A percentile compares a stretch with the other conserved stretches of the same genome.
These are phyloP conservation scores for Struthidea cinerea DNA, from an alignment of 2,113 vertebrate species.

Conservation along the genomic window DNA sequence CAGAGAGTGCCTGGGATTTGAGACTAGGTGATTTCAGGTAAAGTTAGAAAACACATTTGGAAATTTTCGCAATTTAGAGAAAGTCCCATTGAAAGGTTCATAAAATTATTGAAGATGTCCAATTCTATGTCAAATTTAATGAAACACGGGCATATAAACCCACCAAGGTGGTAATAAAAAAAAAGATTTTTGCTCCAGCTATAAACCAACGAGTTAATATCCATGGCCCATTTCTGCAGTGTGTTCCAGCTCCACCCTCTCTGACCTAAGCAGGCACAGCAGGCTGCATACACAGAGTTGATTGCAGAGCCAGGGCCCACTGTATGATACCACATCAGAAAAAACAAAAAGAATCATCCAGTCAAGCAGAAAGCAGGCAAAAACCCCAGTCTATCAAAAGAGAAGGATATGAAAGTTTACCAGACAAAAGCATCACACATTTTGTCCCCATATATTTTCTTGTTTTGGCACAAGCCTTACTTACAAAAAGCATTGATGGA, in stretches of 20 bases:
- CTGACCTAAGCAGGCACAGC: background rate
- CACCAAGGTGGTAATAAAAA: background rate
- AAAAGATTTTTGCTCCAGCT: background rate
- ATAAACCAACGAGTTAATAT: background rate
- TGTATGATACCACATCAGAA: background rate
- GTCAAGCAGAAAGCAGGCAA: background rate
- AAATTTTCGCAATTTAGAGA: background rate
- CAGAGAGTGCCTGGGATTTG: background rate
- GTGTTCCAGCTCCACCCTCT: background rate
- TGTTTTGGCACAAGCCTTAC: background rate
- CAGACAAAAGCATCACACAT: background rate
- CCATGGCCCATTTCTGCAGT: background rate
- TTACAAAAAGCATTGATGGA: background rate
- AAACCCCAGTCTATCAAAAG: background rate
- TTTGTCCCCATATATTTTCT: background rate
- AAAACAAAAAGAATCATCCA: background rate
- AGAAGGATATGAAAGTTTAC: background rate
- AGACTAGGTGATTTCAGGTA: background rate
- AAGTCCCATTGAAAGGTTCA: background rate
- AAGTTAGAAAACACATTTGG: background rate
- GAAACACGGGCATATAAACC: background rate
- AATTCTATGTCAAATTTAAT: background rate
- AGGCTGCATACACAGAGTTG: rapidly evolving
- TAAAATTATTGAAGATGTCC: background rate
- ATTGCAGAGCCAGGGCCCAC: background rate